Percentiles rank a stretch among this genome's conserved stretches.
These are phyloP conservation scores for Oryzias sinensis DNA, from an alignment of 2,797 vertebrate species.

Conservation along the genomic window DNA sequence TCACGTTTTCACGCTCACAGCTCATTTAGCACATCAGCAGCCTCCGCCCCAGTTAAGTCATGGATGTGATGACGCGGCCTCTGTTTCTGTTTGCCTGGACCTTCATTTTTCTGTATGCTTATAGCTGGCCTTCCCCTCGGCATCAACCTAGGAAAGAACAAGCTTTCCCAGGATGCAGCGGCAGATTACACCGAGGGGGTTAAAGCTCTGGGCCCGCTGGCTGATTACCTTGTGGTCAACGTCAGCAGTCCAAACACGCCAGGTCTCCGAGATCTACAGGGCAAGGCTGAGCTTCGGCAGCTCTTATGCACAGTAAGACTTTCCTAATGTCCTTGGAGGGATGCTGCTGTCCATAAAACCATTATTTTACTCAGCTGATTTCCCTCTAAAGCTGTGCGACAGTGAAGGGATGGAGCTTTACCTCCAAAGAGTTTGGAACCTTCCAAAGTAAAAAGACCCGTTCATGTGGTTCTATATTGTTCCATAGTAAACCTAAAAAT, in stretches of 20 bases:
- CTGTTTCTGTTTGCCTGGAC: slow-evolving; percentile 37
- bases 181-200: slow-evolving; percentile 88
- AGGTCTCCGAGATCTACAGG: slow-evolving; percentile 86
- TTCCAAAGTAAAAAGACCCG: no score
- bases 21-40: slow-evolving; percentile 30
- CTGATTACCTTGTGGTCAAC: slow-evolving; percentile 95
- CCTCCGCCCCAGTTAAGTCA: slow-evolving; percentile 49
- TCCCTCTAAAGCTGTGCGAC: neutral
- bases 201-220: slow-evolving; percentile 83
- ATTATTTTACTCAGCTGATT: neutral
- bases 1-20: slow-evolving; percentile 26
- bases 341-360: no score
- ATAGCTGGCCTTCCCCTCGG: slow-evolving; percentile 90
- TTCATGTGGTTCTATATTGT: no score
- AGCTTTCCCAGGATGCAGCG: slow-evolving; percentile 82
- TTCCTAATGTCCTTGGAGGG: no score
- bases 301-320: slow-evolving; percentile 82
- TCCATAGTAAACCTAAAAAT: no score
- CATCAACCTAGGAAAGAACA: slow-evolving; percentile 97
- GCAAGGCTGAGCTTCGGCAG: slow-evolving; percentile 80
- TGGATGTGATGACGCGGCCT: slow-evolving; percentile 32
- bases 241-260: slow-evolving; percentile 96
- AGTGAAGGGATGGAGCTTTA: no score
- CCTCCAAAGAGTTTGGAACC: no score
- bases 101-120: slow-evolving; percentile 38